Conservation (phyloP, 2,113 vertebrate species). For the Cephalopterus ornatus region DNA sequence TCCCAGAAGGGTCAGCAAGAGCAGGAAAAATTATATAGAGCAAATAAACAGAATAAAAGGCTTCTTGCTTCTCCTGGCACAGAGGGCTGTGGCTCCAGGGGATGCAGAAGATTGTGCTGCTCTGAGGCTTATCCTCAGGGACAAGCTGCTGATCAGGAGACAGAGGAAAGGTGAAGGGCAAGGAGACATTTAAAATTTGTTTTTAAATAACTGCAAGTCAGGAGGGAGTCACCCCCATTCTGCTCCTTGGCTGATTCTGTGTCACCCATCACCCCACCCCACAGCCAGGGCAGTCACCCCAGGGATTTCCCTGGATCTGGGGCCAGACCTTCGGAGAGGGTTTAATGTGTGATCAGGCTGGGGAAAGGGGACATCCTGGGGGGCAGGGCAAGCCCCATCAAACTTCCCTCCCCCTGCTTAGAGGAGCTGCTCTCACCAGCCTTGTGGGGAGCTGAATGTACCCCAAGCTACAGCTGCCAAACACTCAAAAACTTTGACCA, state of each 20-base stretch:
- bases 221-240: not conserved
- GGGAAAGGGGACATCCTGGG: not conserved
- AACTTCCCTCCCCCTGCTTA: rapidly evolving
- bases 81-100: constrained; percentile 31
- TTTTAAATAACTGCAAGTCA: not conserved
- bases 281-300: not conserved
- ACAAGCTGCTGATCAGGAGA: not conserved
- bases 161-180: not conserved
- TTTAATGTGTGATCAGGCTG: not conserved
- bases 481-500: rapidly evolving
- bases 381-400: not conserved
- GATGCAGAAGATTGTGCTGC: constrained; percentile 40
- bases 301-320: not conserved
- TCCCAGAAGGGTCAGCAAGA: constrained; percentile 38
- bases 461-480: not conserved
- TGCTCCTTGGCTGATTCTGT: not conserved
- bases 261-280: not conserved
- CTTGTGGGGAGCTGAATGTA: not conserved
- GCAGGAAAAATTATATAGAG: constrained; percentile 42
- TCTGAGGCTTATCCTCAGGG: constrained; percentile 25
- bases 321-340: not conserved
- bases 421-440: not conserved
- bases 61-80: constrained; percentile 12
- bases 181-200: not conserved
- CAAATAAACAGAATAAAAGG: constrained; percentile 50